Evolutionary conservation across 2,113 vertebrate genomes (phyloP).

Genomic region (Suncus etruscus): DNA sequence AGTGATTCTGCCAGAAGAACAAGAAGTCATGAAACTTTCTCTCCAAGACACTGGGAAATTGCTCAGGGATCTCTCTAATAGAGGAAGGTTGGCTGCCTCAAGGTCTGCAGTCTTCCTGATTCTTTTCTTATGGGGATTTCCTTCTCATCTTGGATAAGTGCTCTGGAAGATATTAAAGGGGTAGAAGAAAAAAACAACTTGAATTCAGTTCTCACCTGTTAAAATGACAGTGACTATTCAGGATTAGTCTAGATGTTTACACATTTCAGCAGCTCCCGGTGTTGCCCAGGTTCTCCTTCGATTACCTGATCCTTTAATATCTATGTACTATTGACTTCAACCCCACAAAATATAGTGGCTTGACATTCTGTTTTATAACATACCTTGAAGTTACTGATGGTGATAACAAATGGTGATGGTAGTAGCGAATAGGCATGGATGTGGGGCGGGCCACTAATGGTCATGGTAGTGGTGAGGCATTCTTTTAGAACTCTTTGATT

Average conservation of each 20-base stretch:
- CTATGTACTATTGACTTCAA: not conserved
- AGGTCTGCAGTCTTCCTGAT: not conserved
- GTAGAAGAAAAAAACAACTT: not conserved
- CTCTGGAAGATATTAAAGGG: slow-evolving; percentile 30
- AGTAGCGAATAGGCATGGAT: not conserved
- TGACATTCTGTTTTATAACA: not conserved
- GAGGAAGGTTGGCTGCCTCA: not conserved
- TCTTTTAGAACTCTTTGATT: not conserved
- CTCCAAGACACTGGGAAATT: not conserved
- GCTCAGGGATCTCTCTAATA: not conserved
- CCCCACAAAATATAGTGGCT: not conserved
- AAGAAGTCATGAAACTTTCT: not conserved
- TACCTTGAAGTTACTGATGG: not conserved
- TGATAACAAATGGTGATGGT: not conserved
- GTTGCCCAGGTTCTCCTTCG: not conserved
- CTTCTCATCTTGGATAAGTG: slow-evolving; percentile 19
- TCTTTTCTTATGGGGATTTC: slow-evolving; percentile 44
- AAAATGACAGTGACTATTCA: not conserved
- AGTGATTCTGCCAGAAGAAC: slow-evolving; percentile 24
- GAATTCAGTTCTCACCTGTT: not conserved
- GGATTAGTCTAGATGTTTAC: not conserved
- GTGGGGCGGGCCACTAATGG: not conserved
- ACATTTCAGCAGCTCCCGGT: not conserved
- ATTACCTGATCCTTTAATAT: not conserved
- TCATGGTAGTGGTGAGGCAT: not conserved